phyloP scores from a whole-genome alignment of 1,140 invertebrate genomes.

The Mercenaria mercenaria region DNA sequence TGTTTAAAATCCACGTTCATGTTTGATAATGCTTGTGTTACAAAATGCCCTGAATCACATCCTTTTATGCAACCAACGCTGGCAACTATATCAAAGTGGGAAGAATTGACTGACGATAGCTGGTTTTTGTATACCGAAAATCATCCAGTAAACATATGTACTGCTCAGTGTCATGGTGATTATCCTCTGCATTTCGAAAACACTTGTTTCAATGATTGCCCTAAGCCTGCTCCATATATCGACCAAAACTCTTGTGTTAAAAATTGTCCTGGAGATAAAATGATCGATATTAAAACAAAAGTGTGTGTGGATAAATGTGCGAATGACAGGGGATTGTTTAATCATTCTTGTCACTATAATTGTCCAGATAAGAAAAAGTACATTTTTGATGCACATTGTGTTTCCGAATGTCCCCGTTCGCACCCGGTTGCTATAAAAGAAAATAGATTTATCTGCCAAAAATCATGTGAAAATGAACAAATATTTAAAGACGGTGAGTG shows the following conservation, averaged over 20 bases:
- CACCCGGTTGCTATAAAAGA: not conserved
- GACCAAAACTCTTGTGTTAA: not conserved
- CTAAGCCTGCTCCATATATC: not conserved
- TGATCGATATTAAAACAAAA: not conserved
- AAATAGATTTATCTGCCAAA: not conserved
- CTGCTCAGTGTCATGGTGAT: not conserved
- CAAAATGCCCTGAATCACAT: not conserved
- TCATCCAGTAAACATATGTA: not conserved
- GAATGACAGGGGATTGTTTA: not conserved
- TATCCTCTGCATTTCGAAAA: not conserved
- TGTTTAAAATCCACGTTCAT: not conserved
- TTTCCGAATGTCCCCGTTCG: not conserved
- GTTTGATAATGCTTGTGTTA: not conserved
- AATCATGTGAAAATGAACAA: no score
- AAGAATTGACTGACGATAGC: not conserved
- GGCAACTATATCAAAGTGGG: not conserved
- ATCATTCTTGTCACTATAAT: not conserved
- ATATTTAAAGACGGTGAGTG: no score
- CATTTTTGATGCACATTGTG: not conserved
- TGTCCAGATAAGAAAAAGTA: not conserved
- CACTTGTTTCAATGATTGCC: not conserved
- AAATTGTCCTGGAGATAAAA: not conserved
- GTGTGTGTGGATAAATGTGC: not conserved
- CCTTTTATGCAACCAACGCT: not conserved
- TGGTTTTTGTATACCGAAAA: not conserved